Evolutionary conservation across 30 jellyfish, hydroid and myxozoan genomes (phyloP).

Genomic region (Catostylus mosaicus): DNA sequence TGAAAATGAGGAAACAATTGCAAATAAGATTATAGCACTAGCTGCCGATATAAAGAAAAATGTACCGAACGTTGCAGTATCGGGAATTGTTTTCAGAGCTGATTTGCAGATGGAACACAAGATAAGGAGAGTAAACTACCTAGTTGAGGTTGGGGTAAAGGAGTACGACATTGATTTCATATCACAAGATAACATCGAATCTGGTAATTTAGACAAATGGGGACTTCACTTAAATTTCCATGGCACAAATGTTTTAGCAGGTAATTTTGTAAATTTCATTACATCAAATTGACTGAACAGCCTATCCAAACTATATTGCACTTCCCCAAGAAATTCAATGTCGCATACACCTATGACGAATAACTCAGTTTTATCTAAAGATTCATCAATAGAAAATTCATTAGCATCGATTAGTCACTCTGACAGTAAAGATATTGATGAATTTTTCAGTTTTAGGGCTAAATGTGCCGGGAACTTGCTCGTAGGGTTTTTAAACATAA

Average conservation of each 20-base stretch:
- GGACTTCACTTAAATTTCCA: slow-evolving; percentile 26
- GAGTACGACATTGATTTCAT: slow-evolving; percentile 27
- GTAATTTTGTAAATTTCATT: slow-evolving; percentile 9
- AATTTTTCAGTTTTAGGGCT: slow-evolving; percentile 15
- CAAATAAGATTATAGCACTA: slow-evolving; percentile 42
- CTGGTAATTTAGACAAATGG: slow-evolving; percentile 28
- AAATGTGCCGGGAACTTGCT: slow-evolving; percentile 14
- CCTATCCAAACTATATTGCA: not conserved
- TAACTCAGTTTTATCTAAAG: not conserved
- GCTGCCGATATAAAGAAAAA: slow-evolving; percentile 22
- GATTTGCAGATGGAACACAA: slow-evolving; percentile 31
- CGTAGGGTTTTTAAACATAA: slow-evolving; percentile 21
- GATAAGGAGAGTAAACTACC: slow-evolving; percentile 10
- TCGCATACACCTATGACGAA: not conserved
- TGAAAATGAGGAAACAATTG: slow-evolving; percentile 28
- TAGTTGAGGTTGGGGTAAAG: slow-evolving; percentile 24
- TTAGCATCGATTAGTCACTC: slow-evolving; percentile 4
- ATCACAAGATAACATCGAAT: slow-evolving; percentile 15
- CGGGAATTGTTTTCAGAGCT: slow-evolving; percentile 35
- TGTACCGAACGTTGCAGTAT: slow-evolving; percentile 15
- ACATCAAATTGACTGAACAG: not conserved
- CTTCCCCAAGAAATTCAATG: not conserved
- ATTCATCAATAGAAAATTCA: not conserved
- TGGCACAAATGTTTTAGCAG: slow-evolving; percentile 33
- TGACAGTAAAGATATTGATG: slow-evolving; percentile 11